phyloP scores from a whole-genome alignment of 2,888 invertebrate species.

The Zonitis immaculata region DNA sequence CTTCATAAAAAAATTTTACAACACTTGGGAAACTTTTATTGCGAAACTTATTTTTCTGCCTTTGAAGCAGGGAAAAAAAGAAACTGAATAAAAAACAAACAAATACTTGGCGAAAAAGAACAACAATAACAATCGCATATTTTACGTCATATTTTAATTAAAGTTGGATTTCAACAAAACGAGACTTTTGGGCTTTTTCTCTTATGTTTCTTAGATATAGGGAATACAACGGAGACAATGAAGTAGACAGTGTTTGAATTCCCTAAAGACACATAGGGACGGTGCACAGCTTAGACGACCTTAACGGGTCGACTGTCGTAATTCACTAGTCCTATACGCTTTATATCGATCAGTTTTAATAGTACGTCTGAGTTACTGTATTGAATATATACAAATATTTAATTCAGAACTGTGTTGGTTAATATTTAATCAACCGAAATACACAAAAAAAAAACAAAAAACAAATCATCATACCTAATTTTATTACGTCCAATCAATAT shows the following conservation, averaged over 20 bases:
- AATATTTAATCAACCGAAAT: background rate
- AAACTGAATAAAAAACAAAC: background rate
- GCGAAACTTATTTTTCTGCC: background rate
- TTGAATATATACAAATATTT: slow-evolving; percentile 12
- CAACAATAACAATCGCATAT: slow-evolving; percentile 20
- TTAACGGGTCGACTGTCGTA: slow-evolving; percentile 12
- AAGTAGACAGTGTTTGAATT: slow-evolving; percentile 22
- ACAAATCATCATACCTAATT: no score
- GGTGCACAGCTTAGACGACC: slow-evolving; percentile 17
- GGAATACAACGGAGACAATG: slow-evolving; percentile 22
- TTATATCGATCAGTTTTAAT: slow-evolving; percentile 25
- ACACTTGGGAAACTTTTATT: background rate
- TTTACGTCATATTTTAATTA: slow-evolving; percentile 36
- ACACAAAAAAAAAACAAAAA: background rate
- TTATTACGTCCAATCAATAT: no score
- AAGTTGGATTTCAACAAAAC: slow-evolving; percentile 27
- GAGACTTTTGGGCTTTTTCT: background rate
- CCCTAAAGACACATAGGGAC: slow-evolving; percentile 21
- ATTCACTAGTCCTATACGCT: slow-evolving; percentile 11
- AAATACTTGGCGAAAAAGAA: background rate
- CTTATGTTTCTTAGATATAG: slow-evolving; percentile 4
- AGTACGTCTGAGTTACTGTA: slow-evolving; percentile 25
- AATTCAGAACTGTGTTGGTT: background rate
- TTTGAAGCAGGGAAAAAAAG: background rate
- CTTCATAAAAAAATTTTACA: background rate